Base-by-base conservation (phyloP, 2,797 vertebrate genomes). In the Dallia pectoralis region DNA sequence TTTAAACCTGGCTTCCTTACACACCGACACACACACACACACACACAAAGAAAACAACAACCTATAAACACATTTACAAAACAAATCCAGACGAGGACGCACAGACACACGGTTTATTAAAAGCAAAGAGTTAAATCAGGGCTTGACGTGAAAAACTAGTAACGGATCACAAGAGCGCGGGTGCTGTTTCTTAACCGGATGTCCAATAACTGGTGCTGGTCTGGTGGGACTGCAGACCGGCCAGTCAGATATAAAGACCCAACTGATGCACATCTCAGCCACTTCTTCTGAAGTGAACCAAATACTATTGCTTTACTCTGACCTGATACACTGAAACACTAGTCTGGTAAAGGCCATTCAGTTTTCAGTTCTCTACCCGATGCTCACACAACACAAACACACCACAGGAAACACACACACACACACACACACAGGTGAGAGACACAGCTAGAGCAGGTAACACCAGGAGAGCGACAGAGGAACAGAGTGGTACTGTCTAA, bases 381-480 rank as follows among this genome's bases (percentile, higher is more conserved):
- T 44, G 40, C 1, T 3, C 19, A 51, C 56, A 53, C 62, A 47
- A 48, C 69, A 71, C 47, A 79, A 62, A 69, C 22, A 25, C 76
- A 53, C 65, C 72, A 71, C 71, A 65, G 71, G 48, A 22, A 11
- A 56, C 44, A 14, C 61, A 56, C 69, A 12, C 59, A 75, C 67
- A n/a, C n/a, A n/a, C n/a, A 72, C 74, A 62, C 70, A 75, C 79
- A 77, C 81, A 80, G 81, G 77, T 83, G 84, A 82, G 79, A 81
- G 84, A 84, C 83, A 80, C 78, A 82, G 78, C 83, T 77, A 82
- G 73, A 85, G 81, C 83, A 83, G 83, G 78, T 83, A 81, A 80
- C 78, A 76, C 81, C 77, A 74, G 77, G 79, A 82, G 83, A 85
- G 80, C 74, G 80, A 82, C 76, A 81, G 83, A 81, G 75, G 77